Percentiles rank a stretch among this genome's conserved stretches.
These are phyloP conservation scores for Phyllopteryx taeniolatus DNA, from an alignment of 2,113 vertebrate species.

Conservation along the genomic window DNA sequence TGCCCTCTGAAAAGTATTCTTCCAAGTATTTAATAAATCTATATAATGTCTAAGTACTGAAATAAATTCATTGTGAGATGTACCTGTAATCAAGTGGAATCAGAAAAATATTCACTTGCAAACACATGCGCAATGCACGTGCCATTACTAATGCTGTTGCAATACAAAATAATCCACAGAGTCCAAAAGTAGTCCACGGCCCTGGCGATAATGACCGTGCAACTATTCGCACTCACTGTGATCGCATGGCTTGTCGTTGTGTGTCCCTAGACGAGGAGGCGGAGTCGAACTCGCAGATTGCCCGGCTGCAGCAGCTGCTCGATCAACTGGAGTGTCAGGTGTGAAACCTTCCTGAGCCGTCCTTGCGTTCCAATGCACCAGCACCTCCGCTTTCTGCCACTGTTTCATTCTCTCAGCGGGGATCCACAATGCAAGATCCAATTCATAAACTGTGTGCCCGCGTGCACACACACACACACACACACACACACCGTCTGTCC, in stretches of 20 bases:
- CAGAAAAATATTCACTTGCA: too few species aligned
- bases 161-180: too few species aligned
- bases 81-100: too few species aligned
- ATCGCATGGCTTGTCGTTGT: not conserved
- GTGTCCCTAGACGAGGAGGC: slow-evolving; percentile 73
- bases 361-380: not conserved
- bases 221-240: not conserved
- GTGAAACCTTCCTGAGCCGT: slow-evolving; percentile 12
- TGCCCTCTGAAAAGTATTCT: too few species aligned
- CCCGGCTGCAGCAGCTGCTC: slow-evolving; percentile 88
- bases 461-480: not conserved
- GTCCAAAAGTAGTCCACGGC: too few species aligned
- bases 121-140: too few species aligned
- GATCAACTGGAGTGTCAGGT: slow-evolving; percentile 94
- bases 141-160: too few species aligned
- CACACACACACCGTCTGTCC: not conserved
- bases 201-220: too few species aligned
- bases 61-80: too few species aligned
- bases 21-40: too few species aligned
- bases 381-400: slow-evolving; percentile 12
- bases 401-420: slow-evolving; percentile 20
- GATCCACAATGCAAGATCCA: slow-evolving; percentile 48
- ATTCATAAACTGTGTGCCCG: slow-evolving; percentile 43
- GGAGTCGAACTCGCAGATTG: slow-evolving; percentile 89
- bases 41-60: too few species aligned